Evolutionary conservation across 2,888 invertebrate genomes (phyloP), one percentile per base, ranked within the genome.

Genomic region (Muscina levida): DNA sequence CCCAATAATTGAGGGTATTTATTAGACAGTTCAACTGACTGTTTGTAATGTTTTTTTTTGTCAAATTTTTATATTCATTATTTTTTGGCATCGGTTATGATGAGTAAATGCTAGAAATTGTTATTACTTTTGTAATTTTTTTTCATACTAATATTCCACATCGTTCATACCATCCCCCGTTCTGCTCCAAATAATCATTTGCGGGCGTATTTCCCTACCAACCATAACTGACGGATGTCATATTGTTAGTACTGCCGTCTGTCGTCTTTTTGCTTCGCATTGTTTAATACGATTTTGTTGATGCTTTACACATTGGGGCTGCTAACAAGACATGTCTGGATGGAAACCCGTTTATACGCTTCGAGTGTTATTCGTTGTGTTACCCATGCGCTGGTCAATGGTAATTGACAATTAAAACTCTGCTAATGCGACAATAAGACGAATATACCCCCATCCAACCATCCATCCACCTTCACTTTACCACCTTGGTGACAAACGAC

Each of bases 361-460:
- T 57, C n/a, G n/a, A n/a, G n/a, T 31, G 31, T 8, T 8, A 31
- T 5, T 62, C 17, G 10, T 22, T 48, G 59, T 48, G 39, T 53
- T 46, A 22, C 26, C 2, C 26, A 3, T 31, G 19, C 39, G 26
- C 15, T 24, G 24, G 39, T 65, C 31, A 26, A 57, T 56, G 65
- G 56, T 56, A 68, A 74, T 71, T 74, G 62, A 39, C 59, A 72
- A 68, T 72, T 76, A 79, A 79, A 68, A 24, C 67, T 17, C 13
- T 72, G 68, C 8, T 24, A 79, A 68, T 65, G 22, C 44, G 57
- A 8, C 56, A 48, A 70, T 68, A 56, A 68, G 53, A 73, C 48
- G 65, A 42, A 39, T n/a, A n/a, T n/a, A n/a, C n/a, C n/a, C n/a
- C n/a, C n/a, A n/a, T n/a, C n/a, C n/a, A n/a, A n/a, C n/a, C n/a